Evolutionary conservation across 2,113 vertebrate species (phyloP), one percentile per base, ranked within the genome.

Genomic region (Hippocampus mohnikei): DNA sequence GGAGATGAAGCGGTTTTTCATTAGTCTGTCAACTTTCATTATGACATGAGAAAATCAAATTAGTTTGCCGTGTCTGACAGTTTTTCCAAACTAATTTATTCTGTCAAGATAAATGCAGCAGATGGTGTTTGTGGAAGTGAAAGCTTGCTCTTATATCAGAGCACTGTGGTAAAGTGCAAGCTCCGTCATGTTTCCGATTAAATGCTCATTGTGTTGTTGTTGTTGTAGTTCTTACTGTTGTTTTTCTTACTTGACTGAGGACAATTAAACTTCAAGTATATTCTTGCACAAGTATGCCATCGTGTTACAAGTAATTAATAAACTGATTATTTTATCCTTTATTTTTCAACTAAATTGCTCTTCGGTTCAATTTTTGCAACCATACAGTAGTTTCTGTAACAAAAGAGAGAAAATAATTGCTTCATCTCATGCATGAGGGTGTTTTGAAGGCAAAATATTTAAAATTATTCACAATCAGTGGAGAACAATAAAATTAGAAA

Each of bases 1-100:
- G 67, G 73, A 82, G 84, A 91, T 83, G 52, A 77, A 87, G 84
- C 60, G 48, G 40, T 83, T 85, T 91, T 91, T 89, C 85, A 91
- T 92, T 90, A 85, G 81, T 84, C 84, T 81, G 87, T 89, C 89
- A 83, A 77, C 81, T 90, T 89, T 88, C 81, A 91, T 93, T 91
- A 89, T 73, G 64, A 88, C 87, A 78, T 66, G 71, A 81, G 72
- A 84, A 89, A 87, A 92, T 86, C 77, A 80, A 86, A 91, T 91
- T 92, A 79, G 77, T 70, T 66, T 41, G 67, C 67, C 88, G 87
- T 89, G 82, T 90, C 84, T 90, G 89, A 90, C 89, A 85, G 84
- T 86, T 84, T 90, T 84, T 67, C 88, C 84, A 85, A 69, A 86
- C 78, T 89, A 88, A 90, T 89, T 92, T 79, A 81, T 87, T 80